phyloP scores from a whole-genome alignment of 2,113 vertebrate species.

The Pelodiscus sinensis region DNA sequence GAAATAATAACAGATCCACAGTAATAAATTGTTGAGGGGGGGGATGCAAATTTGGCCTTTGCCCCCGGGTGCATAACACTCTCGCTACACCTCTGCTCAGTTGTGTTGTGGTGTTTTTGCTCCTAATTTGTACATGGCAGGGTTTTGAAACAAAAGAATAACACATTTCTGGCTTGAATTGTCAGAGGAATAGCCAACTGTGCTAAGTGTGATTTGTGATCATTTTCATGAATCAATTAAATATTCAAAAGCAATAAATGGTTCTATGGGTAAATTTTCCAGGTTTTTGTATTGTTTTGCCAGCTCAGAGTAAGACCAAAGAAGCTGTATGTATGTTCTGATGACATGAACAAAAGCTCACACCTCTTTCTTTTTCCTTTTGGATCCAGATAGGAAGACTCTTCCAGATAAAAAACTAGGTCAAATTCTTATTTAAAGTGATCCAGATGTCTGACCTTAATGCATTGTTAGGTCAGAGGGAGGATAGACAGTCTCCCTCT shows the following conservation, averaged over 20 bases:
- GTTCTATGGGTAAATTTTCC: not conserved
- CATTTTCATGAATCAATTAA: not conserved
- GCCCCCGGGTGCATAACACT: too few species aligned
- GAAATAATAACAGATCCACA: too few species aligned
- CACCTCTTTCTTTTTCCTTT: rapidly evolving
- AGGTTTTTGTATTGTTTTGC: not conserved
- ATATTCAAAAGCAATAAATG: not conserved
- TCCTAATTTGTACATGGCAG: too few species aligned
- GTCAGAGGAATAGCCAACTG: not conserved
- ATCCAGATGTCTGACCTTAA: not conserved
- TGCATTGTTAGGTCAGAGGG: not conserved
- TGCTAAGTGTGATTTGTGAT: not conserved
- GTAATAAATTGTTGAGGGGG: too few species aligned
- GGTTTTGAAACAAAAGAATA: not conserved
- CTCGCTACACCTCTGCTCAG: not conserved
- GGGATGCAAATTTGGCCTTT: too few species aligned
- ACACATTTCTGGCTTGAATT: not conserved
- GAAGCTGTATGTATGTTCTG: not conserved
- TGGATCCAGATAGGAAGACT: not conserved
- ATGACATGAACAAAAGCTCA: not conserved
- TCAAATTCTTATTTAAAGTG: not conserved
- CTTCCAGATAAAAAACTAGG: not conserved
- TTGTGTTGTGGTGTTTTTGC: not conserved
- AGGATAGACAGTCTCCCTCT: not conserved
- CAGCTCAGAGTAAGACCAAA: not conserved